Evolutionary conservation across 2,797 vertebrate species (phyloP), one percentile per base, ranked within the genome.

Genomic region (Pseudochirops corinnae): DNA sequence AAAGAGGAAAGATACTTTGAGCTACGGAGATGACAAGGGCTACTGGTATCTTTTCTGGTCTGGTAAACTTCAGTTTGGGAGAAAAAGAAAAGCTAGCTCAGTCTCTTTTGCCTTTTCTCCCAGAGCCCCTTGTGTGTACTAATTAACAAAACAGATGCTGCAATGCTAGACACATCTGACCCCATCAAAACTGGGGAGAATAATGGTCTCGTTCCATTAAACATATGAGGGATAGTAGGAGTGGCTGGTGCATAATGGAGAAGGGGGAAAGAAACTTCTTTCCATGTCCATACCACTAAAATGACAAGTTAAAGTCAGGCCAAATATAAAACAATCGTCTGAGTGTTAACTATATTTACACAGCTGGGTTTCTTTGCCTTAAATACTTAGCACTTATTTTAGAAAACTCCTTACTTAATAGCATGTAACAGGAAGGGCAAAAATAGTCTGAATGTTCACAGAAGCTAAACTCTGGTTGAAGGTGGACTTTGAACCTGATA

Each of bases 351-450:
- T 55, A 87, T 97, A 58, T 98, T 97, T 97, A 74, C 97, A 96
- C 95, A 98, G 96, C 97, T 98, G 98, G 93, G 82, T 92, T 56
- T 93, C 96, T 95, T 96, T 95, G 95, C 96, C 67, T 91, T 97
- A 96, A 97, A 97, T 96, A 97, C 96, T 97, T 96, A 96, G 95
- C 97, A 93, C 95, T 96, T 95, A 96, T 95, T 97, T 96, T 96
- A 98, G 90, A 91, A 96, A 96, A 67, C 93, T 92, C 93, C 96
- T 94, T 95, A 96, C 96, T 91, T 96, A 95, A 90, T 90, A 56
- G 53, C 0, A 16, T 0, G 4, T 96, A 94, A 96, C 21, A 3
- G 0, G 21, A 74, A 50, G 56, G 91, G 50, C 92, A 94, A 90
- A 62, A 97, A 90, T 5, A 16, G 87, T 14, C 94, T 95, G 95